Evolutionary conservation across 1,140 invertebrate species (phyloP), one percentile per base, ranked within the genome.

Genomic region (Drosophila eugracilis): DNA sequence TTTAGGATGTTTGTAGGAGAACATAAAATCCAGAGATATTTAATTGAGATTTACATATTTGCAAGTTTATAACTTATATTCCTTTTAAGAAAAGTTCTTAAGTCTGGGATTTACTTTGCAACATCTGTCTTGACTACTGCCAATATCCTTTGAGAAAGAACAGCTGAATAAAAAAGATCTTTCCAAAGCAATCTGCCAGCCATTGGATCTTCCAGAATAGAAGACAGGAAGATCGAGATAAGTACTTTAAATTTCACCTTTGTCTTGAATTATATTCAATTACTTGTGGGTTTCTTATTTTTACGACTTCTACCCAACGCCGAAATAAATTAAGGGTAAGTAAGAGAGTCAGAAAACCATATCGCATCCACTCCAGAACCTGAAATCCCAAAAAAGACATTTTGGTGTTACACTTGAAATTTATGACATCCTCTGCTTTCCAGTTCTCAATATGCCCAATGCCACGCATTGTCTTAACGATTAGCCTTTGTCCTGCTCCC

Each of bases 341-440:
- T n/a, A n/a, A n/a, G 3, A 4, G 9, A 32, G 30, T 50, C 37
- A 30, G 65, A 62, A 66, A 58, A 54, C 44, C 50, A 21, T 81
- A 54, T 65, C 67, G 50, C 54, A 59, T 28, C 17, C 55, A 55
- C 58, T 67, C 52, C 34, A 34, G 50, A 36, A 67, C 62, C 28
- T 30, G 62, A 69, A 39, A 53, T 67, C 36, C 63, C 32, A 41
- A 39, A 58, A 62, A 63, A 81, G 53, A 71, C 65, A 63, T 78
- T 86, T 67, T 71, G 74, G 81, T 89, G 78, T 83, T 83, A 89
- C 78, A 83, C 84, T 89, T 78, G 78, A 89, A 78, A 86, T 86
- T 89, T 89, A 86, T 74, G 83, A 86, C 84, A 86, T 86, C 83
- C 83, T 86, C 83, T 78, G 59, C 63, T 58, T 39, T 58, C 37